Base-by-base conservation (phyloP, 1,140 invertebrate genomes). In the Drepana arcuata region DNA sequence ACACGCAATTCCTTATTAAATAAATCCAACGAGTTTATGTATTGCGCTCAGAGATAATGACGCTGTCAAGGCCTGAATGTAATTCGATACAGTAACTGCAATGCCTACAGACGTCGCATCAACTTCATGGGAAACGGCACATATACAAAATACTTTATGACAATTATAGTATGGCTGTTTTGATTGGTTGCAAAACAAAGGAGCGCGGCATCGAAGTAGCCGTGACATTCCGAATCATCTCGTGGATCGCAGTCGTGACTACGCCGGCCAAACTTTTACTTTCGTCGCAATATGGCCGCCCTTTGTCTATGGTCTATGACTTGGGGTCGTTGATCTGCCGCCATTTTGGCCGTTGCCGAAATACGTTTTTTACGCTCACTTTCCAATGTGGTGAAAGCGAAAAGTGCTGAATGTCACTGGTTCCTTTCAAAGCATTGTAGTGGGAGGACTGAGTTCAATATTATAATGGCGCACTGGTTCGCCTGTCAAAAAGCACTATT, bases 321-420 rank as follows among this genome's bases (percentile, higher is more conserved):
- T 68, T 52, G 61, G 49, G 73, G 73, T 78, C 73, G 55, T 62
- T 59, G 75, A 53, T 59, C 75, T 62, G 53, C 37, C 62, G 63
- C 60, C 67, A 68, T 78, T 74, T 66, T 70, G n/a, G 69, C 55
- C 57, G 70, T 77, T 81, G 78, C 73, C 78, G 75, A 82, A 82
- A 80, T 80, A 61, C 65, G 60, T 78, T 82, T 80, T 79, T 82
- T 78, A 74, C 78, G 72, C 66, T 82, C 66, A 82, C 78, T 82
- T 82, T 82, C 78, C 78, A 82, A 82, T 77, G 68, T 57, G 62
- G 78, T 82, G 78, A 82, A 82, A 82, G 75, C 73, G 78, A 80
- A 78, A 78, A 82, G 58, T n/a, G 74, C 79, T 77, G 73, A 82
- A 79, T 80, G 73, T 77, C 75, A 79, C 60, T 77, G 70, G 53